phyloP scores from a whole-genome alignment of 1,140 invertebrate species.

The Ceratitis capitata region DNA sequence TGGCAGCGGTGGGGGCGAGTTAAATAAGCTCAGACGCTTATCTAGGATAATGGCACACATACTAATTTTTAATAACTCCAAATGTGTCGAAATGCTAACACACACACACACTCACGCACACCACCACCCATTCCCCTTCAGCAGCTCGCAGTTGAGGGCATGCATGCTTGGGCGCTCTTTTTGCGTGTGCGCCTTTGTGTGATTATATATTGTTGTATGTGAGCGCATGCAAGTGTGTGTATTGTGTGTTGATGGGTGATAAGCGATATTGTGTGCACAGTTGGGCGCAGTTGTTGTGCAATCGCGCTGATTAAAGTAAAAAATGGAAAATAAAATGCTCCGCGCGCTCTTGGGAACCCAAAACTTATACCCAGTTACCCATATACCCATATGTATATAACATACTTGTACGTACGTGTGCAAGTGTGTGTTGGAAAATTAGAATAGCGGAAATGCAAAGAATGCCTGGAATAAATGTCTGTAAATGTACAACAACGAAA shows the following conservation, averaged over 20 bases:
- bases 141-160: neutral
- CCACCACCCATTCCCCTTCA: no score
- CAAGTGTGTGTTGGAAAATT: no score
- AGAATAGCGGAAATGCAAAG: constrained; percentile 19
- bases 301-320: constrained; percentile 21
- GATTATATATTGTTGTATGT: no score
- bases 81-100: constrained; percentile 19
- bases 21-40: constrained; percentile 32
- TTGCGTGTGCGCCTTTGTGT: neutral
- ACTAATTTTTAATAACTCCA: constrained; percentile 38
- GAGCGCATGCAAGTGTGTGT: neutral
- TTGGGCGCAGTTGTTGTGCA: constrained; percentile 1
- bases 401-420: no score
- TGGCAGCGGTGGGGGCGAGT: neutral
- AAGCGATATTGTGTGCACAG: constrained; percentile 4
- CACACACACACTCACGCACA: neutral
- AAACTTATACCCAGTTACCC: no score
- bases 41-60: constrained; percentile 37
- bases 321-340: constrained; percentile 1
- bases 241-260: neutral
- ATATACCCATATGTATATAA: no score
- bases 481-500: neutral
- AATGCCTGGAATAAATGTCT: neutral
- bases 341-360: no score
- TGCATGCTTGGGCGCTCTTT: neutral